Evolutionary conservation across 2,888 invertebrate species (phyloP).

Genomic region (Parochlus steinenii): DNA sequence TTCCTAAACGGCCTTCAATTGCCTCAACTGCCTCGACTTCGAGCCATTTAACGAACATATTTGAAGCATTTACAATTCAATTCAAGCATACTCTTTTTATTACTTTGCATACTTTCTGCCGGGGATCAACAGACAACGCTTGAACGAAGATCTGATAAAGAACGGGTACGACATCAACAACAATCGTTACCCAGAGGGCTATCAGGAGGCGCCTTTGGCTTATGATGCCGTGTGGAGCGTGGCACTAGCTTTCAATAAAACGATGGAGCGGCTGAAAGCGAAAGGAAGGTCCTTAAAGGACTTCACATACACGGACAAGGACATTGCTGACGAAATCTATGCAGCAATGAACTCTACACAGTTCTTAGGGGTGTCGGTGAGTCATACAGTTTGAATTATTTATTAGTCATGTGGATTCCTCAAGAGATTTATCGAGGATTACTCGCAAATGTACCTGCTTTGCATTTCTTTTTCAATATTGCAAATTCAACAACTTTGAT

Average conservation of each 20-base stretch:
- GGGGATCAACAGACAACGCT: conserved; percentile 45
- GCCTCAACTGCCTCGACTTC: too few species aligned
- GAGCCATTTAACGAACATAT: too few species aligned
- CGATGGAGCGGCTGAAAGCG: conserved; percentile 65
- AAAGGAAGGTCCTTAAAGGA: conserved; percentile 75
- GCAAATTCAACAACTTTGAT: too few species aligned
- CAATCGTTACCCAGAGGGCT: conserved; percentile 79
- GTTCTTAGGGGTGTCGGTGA: conserved; percentile 93
- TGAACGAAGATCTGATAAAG: conserved; percentile 64
- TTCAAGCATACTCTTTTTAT: too few species aligned
- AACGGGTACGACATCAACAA: conserved; percentile 76
- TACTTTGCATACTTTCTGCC: conserved; percentile 1
- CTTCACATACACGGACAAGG: conserved; percentile 90
- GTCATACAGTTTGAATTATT: conserved; percentile 25
- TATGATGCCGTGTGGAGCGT: conserved; percentile 99
- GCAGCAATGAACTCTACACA: conserved; percentile 97
- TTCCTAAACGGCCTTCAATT: too few species aligned
- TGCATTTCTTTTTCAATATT: too few species aligned
- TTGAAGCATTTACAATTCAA: too few species aligned
- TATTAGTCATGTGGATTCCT: too few species aligned
- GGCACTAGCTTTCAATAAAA: conserved; percentile 93
- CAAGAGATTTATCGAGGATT: too few species aligned
- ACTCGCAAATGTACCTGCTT: too few species aligned
- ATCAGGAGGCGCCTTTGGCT: conserved; percentile 94
- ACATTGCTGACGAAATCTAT: conserved; percentile 90